Evolutionary conservation across 2,797 vertebrate genomes (phyloP).

Genomic region (Cossypha dichroa): DNA sequence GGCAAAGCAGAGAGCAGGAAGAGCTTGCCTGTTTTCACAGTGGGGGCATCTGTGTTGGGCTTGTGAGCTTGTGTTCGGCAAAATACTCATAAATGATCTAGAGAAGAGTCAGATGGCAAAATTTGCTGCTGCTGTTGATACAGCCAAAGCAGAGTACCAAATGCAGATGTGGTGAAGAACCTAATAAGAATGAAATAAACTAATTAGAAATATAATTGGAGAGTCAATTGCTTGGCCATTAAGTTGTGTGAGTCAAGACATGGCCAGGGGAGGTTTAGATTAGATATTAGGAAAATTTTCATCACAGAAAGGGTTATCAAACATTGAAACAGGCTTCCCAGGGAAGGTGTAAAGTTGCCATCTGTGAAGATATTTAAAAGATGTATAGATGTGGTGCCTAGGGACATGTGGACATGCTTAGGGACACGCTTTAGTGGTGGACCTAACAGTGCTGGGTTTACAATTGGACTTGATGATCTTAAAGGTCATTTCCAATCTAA

Average conservation of each 20-base stretch:
- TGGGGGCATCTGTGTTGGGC: background rate
- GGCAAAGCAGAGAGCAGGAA: background rate
- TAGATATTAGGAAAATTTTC: background rate
- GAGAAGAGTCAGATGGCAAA: background rate
- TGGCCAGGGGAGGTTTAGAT: background rate
- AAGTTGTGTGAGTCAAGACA: background rate
- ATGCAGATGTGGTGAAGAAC: background rate
- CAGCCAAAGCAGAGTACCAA: background rate
- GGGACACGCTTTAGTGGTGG: background rate
- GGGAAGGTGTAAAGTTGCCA: background rate
- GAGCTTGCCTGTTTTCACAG: background rate
- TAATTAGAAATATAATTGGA: background rate
- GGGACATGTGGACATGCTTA: too few species aligned
- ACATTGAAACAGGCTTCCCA: background rate
- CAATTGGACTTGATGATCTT: background rate
- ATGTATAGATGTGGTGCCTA: background rate
- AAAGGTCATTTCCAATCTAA: background rate
- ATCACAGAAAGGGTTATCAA: background rate
- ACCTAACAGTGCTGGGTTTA: background rate
- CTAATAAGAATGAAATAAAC: background rate
- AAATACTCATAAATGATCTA: background rate
- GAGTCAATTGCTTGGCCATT: rapidly evolving
- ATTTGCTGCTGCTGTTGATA: background rate
- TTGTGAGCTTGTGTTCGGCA: background rate
- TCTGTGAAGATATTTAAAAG: background rate